These are phyloP conservation scores for Catagonus wagneri DNA, from an alignment of 2,113 vertebrate genomes.

Conservation along the genomic window DNA sequence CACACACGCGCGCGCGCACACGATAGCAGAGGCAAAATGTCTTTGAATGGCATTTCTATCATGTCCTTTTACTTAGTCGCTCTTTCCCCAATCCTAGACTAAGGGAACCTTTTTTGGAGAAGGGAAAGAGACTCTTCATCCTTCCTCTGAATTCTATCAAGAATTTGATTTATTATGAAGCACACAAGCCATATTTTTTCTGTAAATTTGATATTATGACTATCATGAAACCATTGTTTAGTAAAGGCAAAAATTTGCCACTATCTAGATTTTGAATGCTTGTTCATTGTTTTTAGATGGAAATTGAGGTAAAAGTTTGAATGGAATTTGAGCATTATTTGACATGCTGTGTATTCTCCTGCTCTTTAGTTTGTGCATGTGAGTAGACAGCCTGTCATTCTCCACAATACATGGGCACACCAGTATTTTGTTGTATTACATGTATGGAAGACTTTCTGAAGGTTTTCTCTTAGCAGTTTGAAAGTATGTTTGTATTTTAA, in stretches of 20 bases:
- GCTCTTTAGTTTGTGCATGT: not conserved
- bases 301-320: not conserved
- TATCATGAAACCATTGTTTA: not conserved
- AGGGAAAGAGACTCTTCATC: not conserved
- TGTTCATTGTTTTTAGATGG: constrained; percentile 16
- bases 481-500: constrained; percentile 7
- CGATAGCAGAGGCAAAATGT: not conserved
- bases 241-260: not conserved
- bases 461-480: not conserved
- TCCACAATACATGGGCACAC: not conserved
- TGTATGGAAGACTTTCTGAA: constrained; percentile 34
- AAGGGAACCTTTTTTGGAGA: not conserved
- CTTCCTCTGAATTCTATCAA: constrained; percentile 47
- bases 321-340: not conserved
- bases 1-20: not conserved
- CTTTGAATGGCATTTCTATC: not conserved
- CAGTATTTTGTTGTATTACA: not conserved
- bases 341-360: not conserved
- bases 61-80: not conserved
- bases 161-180: constrained; percentile 50
- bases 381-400: not conserved
- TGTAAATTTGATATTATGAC: not conserved
- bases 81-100: not conserved
- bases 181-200: constrained; percentile 45
- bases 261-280: not conserved